phyloP scores from a whole-genome alignment of 2,797 vertebrate genomes.

The Arnoldichthys spilopterus region DNA sequence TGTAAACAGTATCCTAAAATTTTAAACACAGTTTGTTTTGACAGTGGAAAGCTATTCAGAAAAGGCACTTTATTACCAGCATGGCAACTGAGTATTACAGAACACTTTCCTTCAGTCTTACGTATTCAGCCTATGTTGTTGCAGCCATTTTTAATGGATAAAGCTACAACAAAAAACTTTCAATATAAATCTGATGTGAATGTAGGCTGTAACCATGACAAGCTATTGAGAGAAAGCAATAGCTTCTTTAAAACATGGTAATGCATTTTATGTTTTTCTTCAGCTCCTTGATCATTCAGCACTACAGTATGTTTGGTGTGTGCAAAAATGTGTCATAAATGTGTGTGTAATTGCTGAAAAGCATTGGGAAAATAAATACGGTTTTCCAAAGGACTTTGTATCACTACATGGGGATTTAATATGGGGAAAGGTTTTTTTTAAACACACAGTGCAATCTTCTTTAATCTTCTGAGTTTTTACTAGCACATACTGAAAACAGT shows the following conservation, averaged over 20 bases:
- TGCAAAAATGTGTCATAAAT: background rate
- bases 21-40: background rate
- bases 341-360: background rate
- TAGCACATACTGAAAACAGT: background rate
- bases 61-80: conserved; percentile 15
- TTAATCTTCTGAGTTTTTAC: background rate
- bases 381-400: background rate
- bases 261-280: background rate
- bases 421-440: background rate
- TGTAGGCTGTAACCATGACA: background rate
- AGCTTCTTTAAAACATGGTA: no score
- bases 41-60: background rate
- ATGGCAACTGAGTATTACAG: background rate
- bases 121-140: background rate
- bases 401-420: background rate
- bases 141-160: background rate
- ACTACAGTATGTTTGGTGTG: background rate
- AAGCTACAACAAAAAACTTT: background rate
- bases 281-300: background rate
- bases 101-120: background rate
- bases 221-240: background rate
- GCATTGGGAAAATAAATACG: background rate
- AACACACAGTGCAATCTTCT: background rate
- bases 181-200: background rate
- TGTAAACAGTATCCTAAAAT: background rate